Conservation (phyloP, 2,113 vertebrate genomes). For the Nasalis larvatus region DNA sequence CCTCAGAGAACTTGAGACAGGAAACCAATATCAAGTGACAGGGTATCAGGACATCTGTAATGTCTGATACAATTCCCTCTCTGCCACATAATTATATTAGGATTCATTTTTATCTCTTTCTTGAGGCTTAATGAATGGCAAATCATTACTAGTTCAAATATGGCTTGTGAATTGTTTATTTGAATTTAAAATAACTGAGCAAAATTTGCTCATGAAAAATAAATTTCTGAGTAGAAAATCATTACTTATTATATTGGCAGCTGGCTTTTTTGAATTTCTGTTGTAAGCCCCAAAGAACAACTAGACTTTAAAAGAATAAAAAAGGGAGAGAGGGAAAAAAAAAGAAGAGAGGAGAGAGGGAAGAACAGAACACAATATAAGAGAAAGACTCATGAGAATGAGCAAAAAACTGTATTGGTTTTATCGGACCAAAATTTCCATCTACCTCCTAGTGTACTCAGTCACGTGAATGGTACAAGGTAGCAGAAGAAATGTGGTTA, state of each 20-base stretch:
- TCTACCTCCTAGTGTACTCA: neutral
- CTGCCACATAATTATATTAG: neutral
- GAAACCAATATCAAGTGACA: conserved; percentile 55
- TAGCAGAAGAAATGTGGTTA: neutral
- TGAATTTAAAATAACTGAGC: neutral
- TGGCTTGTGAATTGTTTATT: neutral
- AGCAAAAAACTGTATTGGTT: neutral
- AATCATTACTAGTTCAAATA: neutral
- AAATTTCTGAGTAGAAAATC: neutral
- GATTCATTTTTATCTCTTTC: conserved; percentile 1
- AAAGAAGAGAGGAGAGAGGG: no score
- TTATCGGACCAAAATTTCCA: neutral
- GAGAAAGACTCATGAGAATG: neutral
- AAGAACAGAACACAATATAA: rapidly evolving
- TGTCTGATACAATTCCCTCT: conserved; percentile 36
- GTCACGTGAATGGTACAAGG: neutral
- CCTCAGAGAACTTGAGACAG: conserved; percentile 48
- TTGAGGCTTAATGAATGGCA: neutral
- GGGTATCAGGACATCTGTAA: conserved; percentile 16
- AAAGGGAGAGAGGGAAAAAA: neutral
- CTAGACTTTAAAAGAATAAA: neutral
- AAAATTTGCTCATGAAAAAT: neutral
- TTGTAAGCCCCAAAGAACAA: neutral
- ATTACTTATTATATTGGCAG: neutral
- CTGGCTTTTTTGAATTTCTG: neutral